These are phyloP conservation scores for Gallirallus australis DNA, from an alignment of 2,797 vertebrate species.

Conservation along the genomic window DNA sequence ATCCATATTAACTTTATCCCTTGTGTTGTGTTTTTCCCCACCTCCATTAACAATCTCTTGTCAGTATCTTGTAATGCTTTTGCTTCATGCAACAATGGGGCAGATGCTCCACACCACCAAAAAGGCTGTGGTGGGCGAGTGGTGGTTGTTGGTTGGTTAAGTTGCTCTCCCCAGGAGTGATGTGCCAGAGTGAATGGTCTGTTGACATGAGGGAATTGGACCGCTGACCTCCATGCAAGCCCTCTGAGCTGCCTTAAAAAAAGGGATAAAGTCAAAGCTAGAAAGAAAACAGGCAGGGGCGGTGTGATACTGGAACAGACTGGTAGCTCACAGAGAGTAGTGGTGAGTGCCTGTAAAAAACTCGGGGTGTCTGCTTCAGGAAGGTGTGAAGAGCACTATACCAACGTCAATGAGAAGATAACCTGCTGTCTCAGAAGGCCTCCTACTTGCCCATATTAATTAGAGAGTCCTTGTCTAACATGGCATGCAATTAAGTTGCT, in stretches of 20 bases:
- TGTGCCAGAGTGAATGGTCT: background rate
- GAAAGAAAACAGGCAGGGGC: background rate
- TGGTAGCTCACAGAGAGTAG: background rate
- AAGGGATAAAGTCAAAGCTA: background rate
- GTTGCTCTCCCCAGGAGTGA: background rate
- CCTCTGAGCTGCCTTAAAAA: background rate
- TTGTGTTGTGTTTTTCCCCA: rapidly evolving
- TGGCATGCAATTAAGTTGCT: background rate
- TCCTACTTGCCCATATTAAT: background rate
- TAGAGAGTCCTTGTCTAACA: background rate
- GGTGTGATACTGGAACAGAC: background rate
- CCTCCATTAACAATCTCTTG: background rate
- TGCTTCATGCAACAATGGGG: background rate
- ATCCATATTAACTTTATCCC: background rate
- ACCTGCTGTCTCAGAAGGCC: background rate
- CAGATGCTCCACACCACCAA: background rate
- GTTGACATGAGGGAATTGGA: rapidly evolving
- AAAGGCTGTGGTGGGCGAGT: background rate
- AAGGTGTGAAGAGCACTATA: background rate
- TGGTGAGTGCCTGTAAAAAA: background rate
- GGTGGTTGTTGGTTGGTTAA: background rate
- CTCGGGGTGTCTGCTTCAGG: background rate
- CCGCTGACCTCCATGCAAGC: background rate
- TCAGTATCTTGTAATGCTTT: background rate
- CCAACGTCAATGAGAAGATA: background rate